phyloP scores from a whole-genome alignment of 2,888 invertebrate species.

The Pandemis heparana region DNA sequence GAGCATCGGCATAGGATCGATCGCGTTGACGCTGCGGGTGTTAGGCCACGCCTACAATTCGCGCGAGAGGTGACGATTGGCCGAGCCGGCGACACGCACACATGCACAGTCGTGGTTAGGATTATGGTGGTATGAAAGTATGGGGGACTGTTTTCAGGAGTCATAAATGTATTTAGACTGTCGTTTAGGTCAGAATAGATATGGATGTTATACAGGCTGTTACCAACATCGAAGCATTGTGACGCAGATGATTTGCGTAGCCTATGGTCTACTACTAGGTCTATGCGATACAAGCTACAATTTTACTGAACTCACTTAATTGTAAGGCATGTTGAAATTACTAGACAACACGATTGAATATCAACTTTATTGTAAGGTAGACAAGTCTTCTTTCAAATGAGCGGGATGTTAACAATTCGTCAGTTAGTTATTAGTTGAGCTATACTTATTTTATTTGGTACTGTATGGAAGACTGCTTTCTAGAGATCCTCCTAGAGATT shows the following conservation, averaged over 20 bases:
- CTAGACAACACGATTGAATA: not conserved
- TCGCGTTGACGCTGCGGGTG: constrained; percentile 67
- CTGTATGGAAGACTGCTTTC: no score
- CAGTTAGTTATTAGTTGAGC: not conserved
- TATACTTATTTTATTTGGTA: no score
- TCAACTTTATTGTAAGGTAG: not conserved
- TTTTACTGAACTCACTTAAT: not conserved
- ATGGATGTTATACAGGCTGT: not conserved
- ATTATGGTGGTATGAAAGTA: constrained; percentile 37
- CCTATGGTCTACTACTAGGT: not conserved
- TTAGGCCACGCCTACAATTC: constrained; percentile 79
- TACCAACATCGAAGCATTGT: not conserved
- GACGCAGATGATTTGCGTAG: not conserved
- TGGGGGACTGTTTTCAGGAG: constrained; percentile 38
- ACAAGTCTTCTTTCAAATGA: not conserved
- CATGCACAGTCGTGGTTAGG: constrained; percentile 42
- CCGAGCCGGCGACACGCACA: constrained; percentile 56
- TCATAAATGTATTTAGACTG: constrained; percentile 21
- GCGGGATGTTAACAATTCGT: not conserved
- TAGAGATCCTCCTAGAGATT: no score
- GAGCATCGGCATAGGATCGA: constrained; percentile 60
- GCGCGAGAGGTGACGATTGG: constrained; percentile 83
- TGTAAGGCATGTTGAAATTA: not conserved
- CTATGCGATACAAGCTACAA: not conserved
- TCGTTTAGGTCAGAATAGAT: not conserved